Evolutionary conservation across 2,888 invertebrate genomes (phyloP), one percentile per base, ranked within the genome.

Genomic region (Lomographa bimaculata): DNA sequence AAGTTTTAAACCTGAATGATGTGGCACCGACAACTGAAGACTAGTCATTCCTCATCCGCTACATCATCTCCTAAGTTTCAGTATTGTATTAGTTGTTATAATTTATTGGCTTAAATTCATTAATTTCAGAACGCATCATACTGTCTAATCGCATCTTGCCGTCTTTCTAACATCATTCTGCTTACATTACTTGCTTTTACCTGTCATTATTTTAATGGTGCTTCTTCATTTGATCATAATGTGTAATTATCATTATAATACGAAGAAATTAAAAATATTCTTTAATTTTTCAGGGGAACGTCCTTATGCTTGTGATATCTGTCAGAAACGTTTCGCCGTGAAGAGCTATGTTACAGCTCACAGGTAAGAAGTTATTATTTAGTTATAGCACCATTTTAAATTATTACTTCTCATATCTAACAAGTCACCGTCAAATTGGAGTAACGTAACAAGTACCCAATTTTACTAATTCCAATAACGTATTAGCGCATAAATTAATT

Each of bases 281-380:
- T 10, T 34, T 25, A n/a, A 5, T 4, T 80, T n/a, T 79, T 56
- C 76, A 91, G 95, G 95, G 57, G 93, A 94, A 78, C 90, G 94
- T 46, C 95, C 95, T 18, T 95, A 94, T 66, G 92, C 93, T 53
- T 95, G 95, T 85, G 93, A 94, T 82, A 92, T 94, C 61, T 95
- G 95, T 78, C 92, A 94, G 70, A 95, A 95, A 82, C 91, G 93
- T 61, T 95, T 95, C 75, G 94, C 95, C 21, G 95, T 95, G 49
- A 95, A 95, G 79, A 94, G 94, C 68, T 95, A 95, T 65, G 93
- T 95, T 40, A 93, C 93, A 50, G 94, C 95, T 26, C 95, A 95
- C 75, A 92, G 91, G 91, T 91, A 61, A 62, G 56, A 17, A 14
- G 3, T 14, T n/a, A n/a, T n/a, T n/a, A n/a, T n/a, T n/a, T 52